These are phyloP conservation scores for Anthophora plumipes DNA, from an alignment of 2,888 invertebrate species.

Conservation along the genomic window DNA sequence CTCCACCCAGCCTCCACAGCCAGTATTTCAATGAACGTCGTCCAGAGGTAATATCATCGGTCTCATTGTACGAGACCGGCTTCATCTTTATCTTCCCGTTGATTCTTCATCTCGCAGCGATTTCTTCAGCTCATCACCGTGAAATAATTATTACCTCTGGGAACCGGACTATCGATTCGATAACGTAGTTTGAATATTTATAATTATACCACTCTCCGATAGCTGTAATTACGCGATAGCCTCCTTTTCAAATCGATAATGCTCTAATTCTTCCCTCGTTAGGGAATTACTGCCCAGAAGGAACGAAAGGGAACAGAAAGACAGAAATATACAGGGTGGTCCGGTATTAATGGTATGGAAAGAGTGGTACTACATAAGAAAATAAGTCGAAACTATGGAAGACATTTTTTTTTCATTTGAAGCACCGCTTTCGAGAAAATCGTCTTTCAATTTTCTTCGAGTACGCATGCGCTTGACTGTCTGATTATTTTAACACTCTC, in stretches of 20 bases:
- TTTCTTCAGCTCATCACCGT: conserved; percentile 22
- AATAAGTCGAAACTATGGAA: too few relatives aligned
- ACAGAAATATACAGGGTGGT: too few relatives aligned
- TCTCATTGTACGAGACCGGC: conserved; percentile 27
- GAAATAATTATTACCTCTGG: conserved; percentile 47
- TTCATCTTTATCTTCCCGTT: conserved; percentile 35
- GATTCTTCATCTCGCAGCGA: conserved; percentile 11
- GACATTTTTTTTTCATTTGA: too few relatives aligned
- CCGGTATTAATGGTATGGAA: too few relatives aligned
- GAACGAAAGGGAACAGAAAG: background rate
- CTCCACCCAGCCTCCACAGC: conserved; percentile 24
- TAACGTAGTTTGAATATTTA: conserved; percentile 46
- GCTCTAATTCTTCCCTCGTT: conserved; percentile 5
- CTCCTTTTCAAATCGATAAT: conserved; percentile 2
- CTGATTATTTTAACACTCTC: too few relatives aligned
- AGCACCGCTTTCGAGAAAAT: too few relatives aligned
- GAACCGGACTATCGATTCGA: conserved; percentile 15
- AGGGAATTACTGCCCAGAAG: background rate
- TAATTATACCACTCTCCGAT: conserved; percentile 14
- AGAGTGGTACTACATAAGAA: too few relatives aligned
- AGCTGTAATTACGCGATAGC: background rate
- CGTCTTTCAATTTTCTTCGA: too few relatives aligned
- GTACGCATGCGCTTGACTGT: too few relatives aligned
- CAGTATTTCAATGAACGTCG: conserved; percentile 60
- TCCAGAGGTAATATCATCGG: conserved; percentile 60